Conservation (phyloP, 2,888 invertebrate species). For the Tenodera sinensis region DNA sequence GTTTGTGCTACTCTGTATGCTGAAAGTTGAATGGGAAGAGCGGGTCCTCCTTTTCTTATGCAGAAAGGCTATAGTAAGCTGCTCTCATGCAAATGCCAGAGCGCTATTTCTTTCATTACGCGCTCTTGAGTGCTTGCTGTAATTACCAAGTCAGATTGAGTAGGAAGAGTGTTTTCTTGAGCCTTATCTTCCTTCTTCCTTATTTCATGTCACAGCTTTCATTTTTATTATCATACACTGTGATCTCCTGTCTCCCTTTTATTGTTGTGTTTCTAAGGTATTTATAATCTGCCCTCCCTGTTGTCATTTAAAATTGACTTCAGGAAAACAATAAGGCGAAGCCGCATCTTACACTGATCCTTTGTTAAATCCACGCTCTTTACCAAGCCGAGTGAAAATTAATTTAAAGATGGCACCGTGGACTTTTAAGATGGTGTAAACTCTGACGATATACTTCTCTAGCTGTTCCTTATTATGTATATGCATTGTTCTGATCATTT, state of each 20-base stretch:
- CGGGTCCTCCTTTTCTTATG: background rate
- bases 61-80: background rate
- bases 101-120: slow-evolving; percentile 19
- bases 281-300: background rate
- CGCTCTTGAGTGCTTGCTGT: slow-evolving; percentile 16
- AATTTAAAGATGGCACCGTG: no score
- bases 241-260: background rate
- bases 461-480: no score
- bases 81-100: slow-evolving; percentile 11
- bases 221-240: background rate
- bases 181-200: background rate
- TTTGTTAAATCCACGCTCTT: no score
- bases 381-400: no score
- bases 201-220: background rate
- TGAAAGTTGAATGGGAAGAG: background rate
- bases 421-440: no score
- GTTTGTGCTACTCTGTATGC: background rate
- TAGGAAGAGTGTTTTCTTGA: background rate
- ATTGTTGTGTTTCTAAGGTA: background rate
- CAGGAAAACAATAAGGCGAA: background rate
- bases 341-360: no score
- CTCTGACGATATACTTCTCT: no score
- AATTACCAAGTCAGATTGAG: slow-evolving; percentile 22
- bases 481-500: no score
- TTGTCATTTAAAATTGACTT: background rate